Percentiles rank a stretch among this genome's conserved stretches.
Evolutionary conservation across 2,888 invertebrate genomes (phyloP).

Genomic region (Unio pictorum): DNA sequence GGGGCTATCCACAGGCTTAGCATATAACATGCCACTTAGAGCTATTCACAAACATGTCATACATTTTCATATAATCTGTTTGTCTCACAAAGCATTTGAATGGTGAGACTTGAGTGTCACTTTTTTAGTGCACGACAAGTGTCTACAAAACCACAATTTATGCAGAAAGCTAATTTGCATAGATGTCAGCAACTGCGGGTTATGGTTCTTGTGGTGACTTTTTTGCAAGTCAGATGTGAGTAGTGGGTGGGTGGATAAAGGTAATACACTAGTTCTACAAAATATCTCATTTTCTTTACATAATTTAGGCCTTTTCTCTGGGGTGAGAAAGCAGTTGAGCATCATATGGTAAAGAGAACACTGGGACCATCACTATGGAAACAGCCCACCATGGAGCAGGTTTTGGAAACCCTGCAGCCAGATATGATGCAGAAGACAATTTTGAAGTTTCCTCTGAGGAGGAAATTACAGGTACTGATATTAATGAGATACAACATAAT

Average conservation of each 20-base stretch:
- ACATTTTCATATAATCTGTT: too few species aligned
- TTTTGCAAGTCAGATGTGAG: background rate
- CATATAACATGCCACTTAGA: too few species aligned
- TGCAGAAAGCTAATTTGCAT: conserved; percentile 5
- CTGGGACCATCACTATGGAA: conserved; percentile 78
- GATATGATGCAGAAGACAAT: conserved; percentile 80
- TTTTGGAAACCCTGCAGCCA: conserved; percentile 81
- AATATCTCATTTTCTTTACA: background rate
- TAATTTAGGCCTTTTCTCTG: conserved; percentile 85
- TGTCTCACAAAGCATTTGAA: too few species aligned
- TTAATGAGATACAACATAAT: background rate
- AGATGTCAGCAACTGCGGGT: background rate
- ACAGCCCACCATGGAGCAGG: conserved; percentile 82
- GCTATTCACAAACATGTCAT: too few species aligned
- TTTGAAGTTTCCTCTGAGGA: conserved; percentile 79
- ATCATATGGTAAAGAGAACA: conserved; percentile 76
- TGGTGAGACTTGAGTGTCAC: too few species aligned
- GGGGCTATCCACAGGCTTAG: too few species aligned
- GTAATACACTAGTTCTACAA: conserved; percentile 2
- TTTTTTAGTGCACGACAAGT: too few species aligned
- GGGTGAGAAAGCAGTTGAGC: conserved; percentile 85
- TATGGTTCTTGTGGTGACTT: too few species aligned
- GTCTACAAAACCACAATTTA: background rate
- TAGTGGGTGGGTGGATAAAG: conserved; percentile 1
- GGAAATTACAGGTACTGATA: conserved; percentile 73